Evolutionary conservation across 92 coral and sea anemone genomes (phyloP).

Genomic region (Actinostola sp.): DNA sequence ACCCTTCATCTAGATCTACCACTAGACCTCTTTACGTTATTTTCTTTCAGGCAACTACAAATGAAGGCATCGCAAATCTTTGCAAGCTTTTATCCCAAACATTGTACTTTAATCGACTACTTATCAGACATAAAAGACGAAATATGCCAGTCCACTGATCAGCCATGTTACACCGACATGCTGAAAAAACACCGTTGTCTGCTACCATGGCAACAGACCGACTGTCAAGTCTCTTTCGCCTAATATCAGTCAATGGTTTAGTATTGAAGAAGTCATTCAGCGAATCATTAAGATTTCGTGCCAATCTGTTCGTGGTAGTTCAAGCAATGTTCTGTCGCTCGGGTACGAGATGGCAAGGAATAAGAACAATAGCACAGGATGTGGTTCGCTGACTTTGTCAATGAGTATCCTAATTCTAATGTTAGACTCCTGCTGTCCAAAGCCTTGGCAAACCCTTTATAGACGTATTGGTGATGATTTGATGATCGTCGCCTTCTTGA

Average conservation of each 20-base stretch:
- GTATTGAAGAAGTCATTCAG: constrained; percentile 49
- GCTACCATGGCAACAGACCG: constrained; percentile 31
- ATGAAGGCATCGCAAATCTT: constrained; percentile 36
- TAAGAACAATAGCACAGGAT: constrained; percentile 35
- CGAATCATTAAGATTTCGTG: constrained; percentile 60
- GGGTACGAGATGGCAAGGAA: constrained; percentile 63
- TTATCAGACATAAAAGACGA: constrained; percentile 32
- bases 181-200: constrained; percentile 57
- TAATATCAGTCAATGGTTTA: constrained; percentile 33
- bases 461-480: constrained; percentile 82
- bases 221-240: constrained; percentile 21
- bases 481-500: constrained; percentile 74
- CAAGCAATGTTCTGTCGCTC: constrained; percentile 59
- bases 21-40: too few relatives aligned
- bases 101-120: constrained; percentile 48
- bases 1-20: too few relatives aligned
- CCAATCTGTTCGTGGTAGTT: constrained; percentile 24
- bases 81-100: constrained; percentile 43
- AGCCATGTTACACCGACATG: constrained; percentile 37
- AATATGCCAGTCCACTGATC: constrained; percentile 37
- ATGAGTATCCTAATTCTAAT: constrained; percentile 66
- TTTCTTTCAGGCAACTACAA: not conserved
- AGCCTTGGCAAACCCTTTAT: constrained; percentile 69
- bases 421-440: constrained; percentile 51
- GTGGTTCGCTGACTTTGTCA: constrained; percentile 55